These are phyloP conservation scores for Phalacrocorax brasilianus DNA, from an alignment of 2,113 vertebrate species.

Conservation along the genomic window DNA sequence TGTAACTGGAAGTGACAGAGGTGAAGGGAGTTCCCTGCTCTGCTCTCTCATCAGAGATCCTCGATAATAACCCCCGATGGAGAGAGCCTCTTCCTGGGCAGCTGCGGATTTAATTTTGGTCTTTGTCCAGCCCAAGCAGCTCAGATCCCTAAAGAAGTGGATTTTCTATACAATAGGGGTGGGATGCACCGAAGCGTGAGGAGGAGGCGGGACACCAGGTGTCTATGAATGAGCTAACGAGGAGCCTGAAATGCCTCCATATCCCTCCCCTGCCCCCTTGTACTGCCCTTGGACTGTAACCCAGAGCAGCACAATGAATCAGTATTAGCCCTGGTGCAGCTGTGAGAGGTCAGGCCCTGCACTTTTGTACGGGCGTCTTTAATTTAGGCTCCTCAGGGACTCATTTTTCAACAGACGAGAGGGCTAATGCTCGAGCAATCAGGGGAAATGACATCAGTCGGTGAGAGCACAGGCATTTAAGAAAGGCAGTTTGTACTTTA, in stretches of 20 bases:
- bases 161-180: not conserved
- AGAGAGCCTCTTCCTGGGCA: conserved; percentile 15
- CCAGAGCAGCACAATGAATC: not conserved
- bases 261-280: not conserved
- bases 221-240: conserved; percentile 40
- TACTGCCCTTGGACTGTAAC: not conserved
- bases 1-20: conserved; percentile 37
- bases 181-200: not conserved
- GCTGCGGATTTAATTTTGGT: not conserved
- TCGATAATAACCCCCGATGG: not conserved
- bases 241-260: not conserved
- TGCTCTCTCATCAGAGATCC: not conserved
- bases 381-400: not conserved
- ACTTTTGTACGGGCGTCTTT: not conserved
- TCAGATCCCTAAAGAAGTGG: not conserved
- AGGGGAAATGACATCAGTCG: not conserved
- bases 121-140: conserved; percentile 27
- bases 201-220: conserved; percentile 34
- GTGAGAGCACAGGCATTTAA: not conserved
- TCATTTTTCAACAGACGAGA: not conserved
- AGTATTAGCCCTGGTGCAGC: not conserved
- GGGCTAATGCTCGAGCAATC: not conserved
- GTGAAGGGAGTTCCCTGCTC: not conserved
- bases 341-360: conserved; percentile 8
- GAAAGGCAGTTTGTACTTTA: not conserved